Evolutionary conservation across 2,888 invertebrate genomes (phyloP), one percentile per base, ranked within the genome.

Genomic region (Caenorhabditis afra): DNA sequence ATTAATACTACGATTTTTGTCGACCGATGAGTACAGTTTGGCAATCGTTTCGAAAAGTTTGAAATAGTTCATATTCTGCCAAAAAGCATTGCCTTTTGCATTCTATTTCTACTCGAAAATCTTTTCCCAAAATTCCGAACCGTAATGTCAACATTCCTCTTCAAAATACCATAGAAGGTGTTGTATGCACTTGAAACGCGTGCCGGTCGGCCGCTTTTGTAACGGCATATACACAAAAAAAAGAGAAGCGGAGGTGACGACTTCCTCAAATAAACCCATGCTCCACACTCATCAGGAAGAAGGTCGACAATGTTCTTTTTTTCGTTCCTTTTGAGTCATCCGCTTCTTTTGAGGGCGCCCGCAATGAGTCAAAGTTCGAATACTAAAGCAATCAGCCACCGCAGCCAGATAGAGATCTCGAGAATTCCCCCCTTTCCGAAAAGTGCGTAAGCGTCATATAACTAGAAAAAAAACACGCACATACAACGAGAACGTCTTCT

Each of bases 161-260:
- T 68, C 68, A 68, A 68, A 68, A 68, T 68, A 61, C 58, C 59
- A 68, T 68, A 53, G 57, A 53, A 44, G 65, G 70, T 70, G 70
- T 61, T 70, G 70, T 61, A 52, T 62, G 29, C 29, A 62, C 70
- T 70, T 70, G 70, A 70, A 70, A 62, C 70, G 61, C 53, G 18
- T 45, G 59, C 61, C 50, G 29, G 29, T 7, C 29, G 4, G 29
- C 29, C 7, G 4, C 7, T 29, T 29, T 61, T 58, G 61, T 53
- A 35, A 67, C 57, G 67, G 41, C 12, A 50, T 53, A 59, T 44
- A 44, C 57, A 67, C 29, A 29, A n/a, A n/a, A n/a, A n/a, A n/a
- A 29, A 29, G 7, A 29, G 29, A 29, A 29, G 29, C 29, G 29
- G 29, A 29, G 29, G 29, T 29, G 29, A 29, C 29, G 29, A 29